Evolutionary conservation across 1,140 invertebrate species (phyloP).

Genomic region (Bombus turneri): DNA sequence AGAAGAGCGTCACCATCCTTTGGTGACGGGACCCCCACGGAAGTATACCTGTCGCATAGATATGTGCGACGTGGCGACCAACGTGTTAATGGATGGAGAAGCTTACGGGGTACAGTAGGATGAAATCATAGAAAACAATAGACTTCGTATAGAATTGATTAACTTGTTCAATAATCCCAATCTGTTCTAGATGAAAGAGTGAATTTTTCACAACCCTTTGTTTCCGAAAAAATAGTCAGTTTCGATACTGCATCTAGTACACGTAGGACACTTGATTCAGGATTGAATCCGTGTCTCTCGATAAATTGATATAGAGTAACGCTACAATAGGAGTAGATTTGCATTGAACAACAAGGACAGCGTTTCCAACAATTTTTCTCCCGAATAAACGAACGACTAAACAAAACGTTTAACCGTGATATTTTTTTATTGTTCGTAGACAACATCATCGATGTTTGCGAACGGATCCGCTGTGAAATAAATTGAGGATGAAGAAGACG

Average conservation of each 20-base stretch:
- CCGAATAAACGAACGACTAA: not conserved
- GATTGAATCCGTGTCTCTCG: not conserved
- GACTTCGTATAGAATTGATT: not conserved
- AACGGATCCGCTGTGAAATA: not conserved
- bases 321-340: not conserved
- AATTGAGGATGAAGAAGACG: not conserved
- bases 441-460: not conserved
- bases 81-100: not conserved
- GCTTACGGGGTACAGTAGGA: not conserved
- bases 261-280: not conserved
- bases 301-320: not conserved
- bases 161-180: not conserved
- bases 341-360: not conserved
- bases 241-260: not conserved
- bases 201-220: not conserved
- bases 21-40: too few species aligned
- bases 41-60: too few species aligned
- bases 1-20: too few species aligned
- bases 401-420: not conserved
- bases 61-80: too few species aligned
- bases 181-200: not conserved
- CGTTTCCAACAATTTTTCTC: not conserved
- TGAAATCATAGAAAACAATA: not conserved
- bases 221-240: not conserved
- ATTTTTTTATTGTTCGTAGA: too few species aligned